Evolutionary conservation across 2,797 vertebrate species (phyloP), one percentile per base, ranked within the genome.

Genomic region (Gallinago nigripennis): DNA sequence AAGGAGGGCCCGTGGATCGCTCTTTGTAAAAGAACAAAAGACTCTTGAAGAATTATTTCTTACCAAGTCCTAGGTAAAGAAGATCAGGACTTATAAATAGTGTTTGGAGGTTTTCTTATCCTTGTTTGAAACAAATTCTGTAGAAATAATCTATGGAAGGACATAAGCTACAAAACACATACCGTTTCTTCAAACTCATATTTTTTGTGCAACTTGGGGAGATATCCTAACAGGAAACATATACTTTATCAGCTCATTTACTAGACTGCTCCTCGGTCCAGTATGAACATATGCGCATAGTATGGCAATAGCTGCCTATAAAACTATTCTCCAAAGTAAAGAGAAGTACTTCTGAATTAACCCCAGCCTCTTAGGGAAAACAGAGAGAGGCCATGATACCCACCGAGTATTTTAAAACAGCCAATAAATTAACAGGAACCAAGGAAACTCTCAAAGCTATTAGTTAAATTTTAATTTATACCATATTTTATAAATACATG

Each of bases 401-500:
- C 65, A 81, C 30, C 61, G 78, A 80, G 39, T 78, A 65, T 91
- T 78, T 94, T 28, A 84, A 96, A 91, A 30, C 54, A 82, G 57
- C 12, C 58, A 86, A 78, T 91, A 95, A 92, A 75, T 94, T 96
- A 85, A 50, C 35, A 91, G 45, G 82, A 95, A 86, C 37, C 51
- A 94, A 92, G 94, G 48, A 81, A 94, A 86, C 53, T 94, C 82
- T 94, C 76, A 94, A 91, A 94, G 66, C 45, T 83, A 91, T 83
- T 91, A 91, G 88, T 75, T 83, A 78, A 75, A 73, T 94, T 86
- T 94, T 94, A 94, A 92, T 92, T 76, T 75, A 27, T 88, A 77
- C 68, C 56, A 60, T 80, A 91, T 89, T 92, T 96, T 89, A 75
- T 86, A 92, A 94, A 87, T 90, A 79, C 51, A 35, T 50, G 41